These are phyloP conservation scores for Campoplex nolae DNA, from an alignment of 2,888 invertebrate genomes.

Conservation along the genomic window DNA sequence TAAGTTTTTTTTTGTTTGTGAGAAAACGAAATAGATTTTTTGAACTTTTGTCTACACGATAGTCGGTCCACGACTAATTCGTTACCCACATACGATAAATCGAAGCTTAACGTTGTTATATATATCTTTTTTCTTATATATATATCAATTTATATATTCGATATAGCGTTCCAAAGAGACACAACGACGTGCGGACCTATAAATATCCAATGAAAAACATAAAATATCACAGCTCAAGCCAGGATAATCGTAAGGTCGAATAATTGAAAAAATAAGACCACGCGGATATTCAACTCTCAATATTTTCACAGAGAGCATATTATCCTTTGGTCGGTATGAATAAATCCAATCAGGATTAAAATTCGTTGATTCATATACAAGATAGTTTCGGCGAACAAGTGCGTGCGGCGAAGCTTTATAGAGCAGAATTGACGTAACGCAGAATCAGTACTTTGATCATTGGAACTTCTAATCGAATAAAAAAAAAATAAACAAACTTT, in stretches of 20 bases:
- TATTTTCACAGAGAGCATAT: not conserved
- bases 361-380: conserved; percentile 35
- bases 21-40: conserved; percentile 10
- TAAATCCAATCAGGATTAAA: not conserved
- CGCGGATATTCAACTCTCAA: not conserved
- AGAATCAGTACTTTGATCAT: not conserved
- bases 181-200: conserved; percentile 21
- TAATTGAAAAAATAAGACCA: conserved; percentile 7
- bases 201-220: conserved; percentile 45
- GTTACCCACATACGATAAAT: not conserved
- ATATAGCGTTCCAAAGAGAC: conserved; percentile 9
- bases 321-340: not conserved
- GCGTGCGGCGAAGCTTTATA: conserved; percentile 9
- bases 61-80: conserved; percentile 20
- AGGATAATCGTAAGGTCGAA: conserved; percentile 31
- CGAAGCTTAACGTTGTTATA: not conserved
- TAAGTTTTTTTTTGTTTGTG: not conserved
- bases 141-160: conserved; percentile 13
- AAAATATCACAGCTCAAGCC: conserved; percentile 65
- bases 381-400: conserved; percentile 23
- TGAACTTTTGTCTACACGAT: conserved; percentile 1
- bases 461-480: not conserved
- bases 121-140: not conserved
- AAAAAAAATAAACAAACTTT: conserved; percentile 5
- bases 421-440: conserved; percentile 11